Base-by-base conservation (phyloP, 1,140 invertebrate genomes). In the Dreissena polymorpha region DNA sequence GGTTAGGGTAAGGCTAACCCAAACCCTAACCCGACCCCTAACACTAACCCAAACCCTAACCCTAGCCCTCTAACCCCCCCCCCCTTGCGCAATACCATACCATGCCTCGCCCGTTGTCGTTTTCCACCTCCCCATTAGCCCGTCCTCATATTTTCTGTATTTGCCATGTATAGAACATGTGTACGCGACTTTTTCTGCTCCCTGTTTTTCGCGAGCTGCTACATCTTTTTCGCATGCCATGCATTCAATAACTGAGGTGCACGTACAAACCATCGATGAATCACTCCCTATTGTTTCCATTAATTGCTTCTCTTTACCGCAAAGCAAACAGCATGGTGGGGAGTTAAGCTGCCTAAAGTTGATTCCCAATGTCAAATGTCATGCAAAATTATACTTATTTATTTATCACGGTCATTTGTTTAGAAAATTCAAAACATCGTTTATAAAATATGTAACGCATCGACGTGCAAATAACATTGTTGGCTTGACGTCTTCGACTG, bases 321-420 rank as follows among this genome's bases (percentile, higher is more conserved):
- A 60, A 18, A 60, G 21, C 16, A 3, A 18, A 60, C 57, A 60
- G 21, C 57, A n/a, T 18, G 57, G 10, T 60, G 57, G 57, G 16
- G 57, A 60, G 10, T 63, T 12, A 13, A 53, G 23, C 16, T 27
- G n/a, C 2, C 6, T n/a, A 82, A n/a, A n/a, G n/a, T n/a, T n/a
- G n/a, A 63, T 98, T 97, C 95, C 96, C 89, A 57, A 91, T 91
- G 78, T 80, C 83, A 73, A 89, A 73, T 83, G 70, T 82, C 64
- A 80, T 55, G 53, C 12, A 71, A 53, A 60, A 39, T 2, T 63
- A 80, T 25, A 39, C 65, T 69, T n/a, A 21, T 72, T 69, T n/a
- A 21, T 29, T 50, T 7, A 75, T 6, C 64, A 39, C 23, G 0
- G 55, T 75, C 2, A 55, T 39, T n/a, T 76, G 39, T 14, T 29